Conservation (phyloP, 1,140 invertebrate genomes). For the Panonychus citri region DNA sequence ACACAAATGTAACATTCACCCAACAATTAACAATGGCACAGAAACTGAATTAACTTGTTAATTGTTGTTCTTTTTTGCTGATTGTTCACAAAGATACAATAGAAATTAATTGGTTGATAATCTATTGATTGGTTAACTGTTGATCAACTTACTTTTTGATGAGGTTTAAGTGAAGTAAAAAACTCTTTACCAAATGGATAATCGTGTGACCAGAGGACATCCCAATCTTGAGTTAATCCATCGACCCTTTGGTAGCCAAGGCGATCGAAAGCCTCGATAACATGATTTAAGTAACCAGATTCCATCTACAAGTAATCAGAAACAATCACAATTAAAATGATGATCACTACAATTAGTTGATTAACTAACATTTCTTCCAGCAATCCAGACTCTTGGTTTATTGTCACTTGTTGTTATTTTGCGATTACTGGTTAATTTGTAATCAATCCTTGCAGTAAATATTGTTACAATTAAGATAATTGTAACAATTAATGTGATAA, state of each 20-base stretch:
- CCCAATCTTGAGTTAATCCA: constrained; percentile 33
- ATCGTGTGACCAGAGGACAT: constrained; percentile 74
- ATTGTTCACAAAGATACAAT: no score
- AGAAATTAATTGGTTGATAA: no score
- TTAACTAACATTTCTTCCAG: constrained; percentile 4
- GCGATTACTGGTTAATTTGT: no score
- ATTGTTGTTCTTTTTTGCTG: no score
- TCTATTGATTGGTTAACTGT: not conserved
- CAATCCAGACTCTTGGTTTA: constrained; percentile 7
- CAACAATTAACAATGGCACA: no score
- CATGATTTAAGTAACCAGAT: constrained; percentile 20
- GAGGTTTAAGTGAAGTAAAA: constrained; percentile 35
- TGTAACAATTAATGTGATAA: no score
- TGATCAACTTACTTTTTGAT: constrained; percentile 34
- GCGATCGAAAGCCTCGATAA: constrained; percentile 19
- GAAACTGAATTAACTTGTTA: no score
- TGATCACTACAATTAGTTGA: not conserved
- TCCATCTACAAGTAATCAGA: constrained; percentile 14
- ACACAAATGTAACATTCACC: no score
- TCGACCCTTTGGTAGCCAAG: constrained; percentile 15
- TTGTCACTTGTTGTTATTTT: not conserved
- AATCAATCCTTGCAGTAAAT: no score
- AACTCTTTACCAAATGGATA: constrained; percentile 48
- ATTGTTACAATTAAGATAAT: no score
- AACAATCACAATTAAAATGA: not conserved